Conservation (phyloP, 2,797 vertebrate species). For the Carduelis carduelis region DNA sequence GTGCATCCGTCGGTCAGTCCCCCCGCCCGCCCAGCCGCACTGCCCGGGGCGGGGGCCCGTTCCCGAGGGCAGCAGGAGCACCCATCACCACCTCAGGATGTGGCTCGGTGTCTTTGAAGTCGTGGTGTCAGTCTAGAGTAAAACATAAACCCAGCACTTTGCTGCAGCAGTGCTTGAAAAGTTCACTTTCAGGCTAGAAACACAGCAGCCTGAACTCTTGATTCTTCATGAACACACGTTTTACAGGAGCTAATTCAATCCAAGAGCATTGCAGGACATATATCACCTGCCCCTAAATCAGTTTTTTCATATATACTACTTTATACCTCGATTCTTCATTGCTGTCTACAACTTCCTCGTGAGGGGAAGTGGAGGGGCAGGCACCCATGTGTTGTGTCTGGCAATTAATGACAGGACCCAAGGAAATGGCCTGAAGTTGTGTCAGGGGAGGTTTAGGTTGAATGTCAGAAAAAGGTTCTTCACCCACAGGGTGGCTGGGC, state of each 20-base stretch:
- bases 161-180: neutral
- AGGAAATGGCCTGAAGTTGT: neutral
- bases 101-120: neutral
- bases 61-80: neutral
- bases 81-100: neutral
- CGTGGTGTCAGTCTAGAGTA: neutral
- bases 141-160: neutral
- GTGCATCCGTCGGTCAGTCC: accelerated
- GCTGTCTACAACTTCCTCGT: neutral
- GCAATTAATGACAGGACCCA: neutral
- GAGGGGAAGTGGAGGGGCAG: neutral
- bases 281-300: neutral
- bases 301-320: neutral
- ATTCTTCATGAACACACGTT: neutral
- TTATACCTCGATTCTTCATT: neutral
- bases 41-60: no score
- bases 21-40: neutral
- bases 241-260: neutral
- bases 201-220: neutral
- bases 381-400: neutral
- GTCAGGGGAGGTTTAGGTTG: neutral
- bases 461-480: neutral
- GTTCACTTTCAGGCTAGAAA: neutral
- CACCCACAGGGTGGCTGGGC: neutral
- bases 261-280: neutral